These are phyloP conservation scores for Oceanodroma leucorhoa DNA, from an alignment of 2,797 vertebrate species.

Conservation along the genomic window DNA sequence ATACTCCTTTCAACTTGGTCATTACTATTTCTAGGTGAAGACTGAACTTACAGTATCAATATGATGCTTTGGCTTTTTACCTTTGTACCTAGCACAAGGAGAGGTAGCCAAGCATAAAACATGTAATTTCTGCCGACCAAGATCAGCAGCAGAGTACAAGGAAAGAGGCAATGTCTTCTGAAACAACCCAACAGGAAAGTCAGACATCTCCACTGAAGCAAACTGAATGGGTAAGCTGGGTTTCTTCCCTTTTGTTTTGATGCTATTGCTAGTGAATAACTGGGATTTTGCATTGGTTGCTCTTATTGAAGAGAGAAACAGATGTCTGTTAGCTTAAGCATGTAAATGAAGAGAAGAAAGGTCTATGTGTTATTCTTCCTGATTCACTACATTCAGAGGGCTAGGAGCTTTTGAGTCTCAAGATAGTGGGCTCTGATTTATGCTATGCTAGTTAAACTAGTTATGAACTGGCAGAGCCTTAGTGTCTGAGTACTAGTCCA, in stretches of 20 bases:
- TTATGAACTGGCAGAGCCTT: background rate
- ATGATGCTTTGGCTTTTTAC: background rate
- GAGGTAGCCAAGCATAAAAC: background rate
- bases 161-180: background rate
- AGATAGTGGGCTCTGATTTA: background rate
- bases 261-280: background rate
- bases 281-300: background rate
- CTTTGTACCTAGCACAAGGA: background rate
- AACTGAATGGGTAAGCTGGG: background rate
- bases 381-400: background rate
- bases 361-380: background rate
- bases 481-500: background rate
- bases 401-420: background rate
- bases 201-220: background rate
- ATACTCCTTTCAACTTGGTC: background rate
- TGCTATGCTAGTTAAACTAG: background rate
- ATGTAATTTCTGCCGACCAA: fast-evolving
- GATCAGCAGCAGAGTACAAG: background rate
- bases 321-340: background rate
- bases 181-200: background rate
- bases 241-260: background rate
- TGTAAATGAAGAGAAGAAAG: background rate
- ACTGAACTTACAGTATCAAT: background rate
- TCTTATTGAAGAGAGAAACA: background rate
- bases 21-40: background rate